A percentile compares a stretch with the other conserved stretches of the same genome.
Evolutionary conservation across 2,113 vertebrate genomes (phyloP).

Genomic region (Daphoenositta chrysoptera): DNA sequence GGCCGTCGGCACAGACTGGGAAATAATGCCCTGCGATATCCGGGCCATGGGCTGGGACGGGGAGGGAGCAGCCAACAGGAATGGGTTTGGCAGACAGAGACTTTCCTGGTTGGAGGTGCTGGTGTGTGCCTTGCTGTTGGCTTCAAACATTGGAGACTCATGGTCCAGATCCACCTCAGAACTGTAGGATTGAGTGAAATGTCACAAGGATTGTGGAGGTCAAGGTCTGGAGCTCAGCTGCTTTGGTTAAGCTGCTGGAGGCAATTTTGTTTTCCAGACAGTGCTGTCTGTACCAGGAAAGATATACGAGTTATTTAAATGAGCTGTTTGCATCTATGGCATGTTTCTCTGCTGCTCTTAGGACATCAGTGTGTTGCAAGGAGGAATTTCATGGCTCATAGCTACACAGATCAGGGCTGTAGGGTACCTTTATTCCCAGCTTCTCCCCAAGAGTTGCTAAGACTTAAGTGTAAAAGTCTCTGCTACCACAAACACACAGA

Average conservation of each 20-base stretch:
- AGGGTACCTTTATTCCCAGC: background rate
- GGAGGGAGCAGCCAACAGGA: background rate
- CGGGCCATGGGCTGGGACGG: accelerated
- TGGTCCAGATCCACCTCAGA: background rate
- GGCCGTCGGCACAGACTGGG: accelerated
- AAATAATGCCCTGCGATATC: too few relatives aligned
- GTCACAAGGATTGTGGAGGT: background rate
- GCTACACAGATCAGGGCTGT: background rate
- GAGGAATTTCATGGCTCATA: background rate
- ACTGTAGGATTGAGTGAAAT: background rate
- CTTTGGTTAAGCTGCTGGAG: background rate
- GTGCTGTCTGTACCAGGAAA: background rate
- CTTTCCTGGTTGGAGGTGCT: background rate
- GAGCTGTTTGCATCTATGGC: background rate
- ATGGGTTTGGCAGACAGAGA: background rate
- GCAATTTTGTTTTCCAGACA: background rate
- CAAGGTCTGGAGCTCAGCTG: background rate
- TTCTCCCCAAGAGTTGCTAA: background rate
- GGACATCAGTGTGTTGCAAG: background rate
- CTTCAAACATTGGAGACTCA: background rate
- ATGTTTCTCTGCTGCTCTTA: background rate
- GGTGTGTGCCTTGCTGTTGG: background rate
- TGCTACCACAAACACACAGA: background rate
- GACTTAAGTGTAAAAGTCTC: background rate
- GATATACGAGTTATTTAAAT: background rate